phyloP scores from a whole-genome alignment of 2,113 vertebrate genomes.

The Corythornis madagascariensis region DNA sequence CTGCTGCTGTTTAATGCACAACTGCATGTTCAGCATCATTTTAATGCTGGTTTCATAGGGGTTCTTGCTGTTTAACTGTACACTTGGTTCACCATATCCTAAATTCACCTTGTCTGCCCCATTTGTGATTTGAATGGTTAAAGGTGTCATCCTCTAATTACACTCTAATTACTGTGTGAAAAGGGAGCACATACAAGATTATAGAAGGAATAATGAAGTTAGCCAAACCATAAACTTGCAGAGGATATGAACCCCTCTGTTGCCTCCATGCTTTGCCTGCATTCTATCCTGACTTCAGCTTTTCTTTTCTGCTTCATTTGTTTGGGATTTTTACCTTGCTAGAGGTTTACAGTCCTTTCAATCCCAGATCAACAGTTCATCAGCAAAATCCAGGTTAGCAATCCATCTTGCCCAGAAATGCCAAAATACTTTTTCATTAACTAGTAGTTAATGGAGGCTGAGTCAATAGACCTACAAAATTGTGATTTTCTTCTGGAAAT shows the following conservation, averaged over 20 bases:
- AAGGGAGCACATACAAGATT: not conserved
- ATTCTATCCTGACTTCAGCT: not conserved
- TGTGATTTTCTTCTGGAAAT: not conserved
- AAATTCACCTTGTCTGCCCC: not conserved
- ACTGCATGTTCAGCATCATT: not conserved
- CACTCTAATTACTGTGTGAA: not conserved
- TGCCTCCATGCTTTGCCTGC: not conserved
- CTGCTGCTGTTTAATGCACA: not conserved
- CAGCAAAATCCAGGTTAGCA: not conserved
- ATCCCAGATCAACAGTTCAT: not conserved
- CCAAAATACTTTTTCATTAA: not conserved
- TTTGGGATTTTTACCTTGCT: not conserved
- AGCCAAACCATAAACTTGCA: not conserved
- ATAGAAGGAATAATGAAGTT: not conserved
- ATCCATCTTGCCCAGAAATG: not conserved
- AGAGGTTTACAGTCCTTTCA: not conserved
- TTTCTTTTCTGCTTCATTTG: not conserved
- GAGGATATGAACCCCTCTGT: fast-evolving
- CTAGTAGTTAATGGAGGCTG: not conserved
- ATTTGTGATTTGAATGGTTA: not conserved
- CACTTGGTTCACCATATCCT: not conserved
- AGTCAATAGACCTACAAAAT: not conserved
- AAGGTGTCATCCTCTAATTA: not conserved
- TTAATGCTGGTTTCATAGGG: not conserved
- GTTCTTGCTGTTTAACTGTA: not conserved